Percentiles rank a stretch among this genome's conserved stretches.
phyloP scores from a whole-genome alignment of 2,797 vertebrate genomes.

The Peromyscus melanophrys region DNA sequence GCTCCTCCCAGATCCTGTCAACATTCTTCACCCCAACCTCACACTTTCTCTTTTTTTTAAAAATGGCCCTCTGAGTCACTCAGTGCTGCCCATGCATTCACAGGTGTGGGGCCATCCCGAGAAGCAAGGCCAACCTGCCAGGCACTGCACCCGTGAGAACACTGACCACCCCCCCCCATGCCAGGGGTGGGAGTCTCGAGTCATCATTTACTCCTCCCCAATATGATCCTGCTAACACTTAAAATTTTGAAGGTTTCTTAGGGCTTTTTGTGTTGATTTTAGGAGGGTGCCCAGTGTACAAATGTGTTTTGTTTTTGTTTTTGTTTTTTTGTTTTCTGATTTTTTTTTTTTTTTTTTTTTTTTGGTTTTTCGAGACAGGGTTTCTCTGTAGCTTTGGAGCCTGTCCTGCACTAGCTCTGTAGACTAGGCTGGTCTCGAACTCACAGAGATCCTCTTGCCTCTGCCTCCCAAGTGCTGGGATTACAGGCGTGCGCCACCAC shows the following conservation, averaged over 20 bases:
- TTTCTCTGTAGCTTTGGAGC: too few species aligned
- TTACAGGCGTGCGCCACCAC: too few species aligned
- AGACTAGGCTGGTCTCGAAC: too few species aligned
- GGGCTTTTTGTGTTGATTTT: background rate
- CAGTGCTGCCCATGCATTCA: too few species aligned
- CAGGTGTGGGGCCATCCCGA: background rate
- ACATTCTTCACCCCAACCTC: background rate
- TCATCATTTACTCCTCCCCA: too few species aligned
- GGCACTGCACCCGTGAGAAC: background rate
- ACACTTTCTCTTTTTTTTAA: background rate
- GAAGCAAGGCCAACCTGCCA: background rate
- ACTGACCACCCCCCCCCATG: background rate
- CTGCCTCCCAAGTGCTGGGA: too few species aligned
- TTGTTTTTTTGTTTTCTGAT: too few species aligned
- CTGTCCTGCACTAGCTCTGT: too few species aligned
- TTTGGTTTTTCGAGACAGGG: too few species aligned
- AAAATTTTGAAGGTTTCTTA: background rate
- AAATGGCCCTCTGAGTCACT: background rate
- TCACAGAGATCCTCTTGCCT: too few species aligned
- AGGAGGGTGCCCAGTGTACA: background rate
- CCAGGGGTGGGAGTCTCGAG: background rate
- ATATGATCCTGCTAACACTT: background rate
- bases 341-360: too few species aligned
- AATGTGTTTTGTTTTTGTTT: background rate
- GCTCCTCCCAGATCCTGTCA: background rate